Conservation (phyloP, 2,888 invertebrate species). For the Cylindroiulus punctatus region DNA sequence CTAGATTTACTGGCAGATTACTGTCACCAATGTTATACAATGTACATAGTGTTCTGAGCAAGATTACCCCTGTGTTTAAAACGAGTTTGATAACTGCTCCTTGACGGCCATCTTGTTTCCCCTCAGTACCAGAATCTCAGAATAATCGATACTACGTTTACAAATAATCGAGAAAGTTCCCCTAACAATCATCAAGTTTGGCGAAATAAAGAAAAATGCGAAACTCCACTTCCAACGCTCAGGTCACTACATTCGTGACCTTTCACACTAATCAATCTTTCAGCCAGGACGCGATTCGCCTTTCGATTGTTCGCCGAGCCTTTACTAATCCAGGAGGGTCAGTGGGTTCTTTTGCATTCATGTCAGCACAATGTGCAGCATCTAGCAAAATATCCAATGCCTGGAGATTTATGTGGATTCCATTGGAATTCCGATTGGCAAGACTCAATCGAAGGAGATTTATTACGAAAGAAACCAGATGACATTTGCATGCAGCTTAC, state of each 20-base stretch:
- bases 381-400: conserved; percentile 69
- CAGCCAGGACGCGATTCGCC: conserved; percentile 46
- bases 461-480: background rate
- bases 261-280: conserved; percentile 1
- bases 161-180: too few relatives aligned
- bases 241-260: background rate
- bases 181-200: background rate
- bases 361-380: conserved; percentile 94
- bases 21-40: too few relatives aligned
- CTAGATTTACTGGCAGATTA: too few relatives aligned
- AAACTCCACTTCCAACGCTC: background rate
- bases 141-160: background rate
- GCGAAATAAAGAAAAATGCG: background rate
- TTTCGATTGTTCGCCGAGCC: conserved; percentile 74
- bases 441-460: too few relatives aligned
- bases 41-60: too few relatives aligned
- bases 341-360: conserved; percentile 79
- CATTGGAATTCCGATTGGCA: too few relatives aligned
- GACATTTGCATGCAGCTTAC: conserved; percentile 60
- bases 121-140: too few relatives aligned
- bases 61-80: too few relatives aligned
- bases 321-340: conserved; percentile 76
- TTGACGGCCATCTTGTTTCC: too few relatives aligned
- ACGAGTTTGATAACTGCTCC: too few relatives aligned
- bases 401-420: too few relatives aligned